These are phyloP conservation scores for Rallus limicola DNA, from an alignment of 2,113 vertebrate genomes.

Conservation along the genomic window DNA sequence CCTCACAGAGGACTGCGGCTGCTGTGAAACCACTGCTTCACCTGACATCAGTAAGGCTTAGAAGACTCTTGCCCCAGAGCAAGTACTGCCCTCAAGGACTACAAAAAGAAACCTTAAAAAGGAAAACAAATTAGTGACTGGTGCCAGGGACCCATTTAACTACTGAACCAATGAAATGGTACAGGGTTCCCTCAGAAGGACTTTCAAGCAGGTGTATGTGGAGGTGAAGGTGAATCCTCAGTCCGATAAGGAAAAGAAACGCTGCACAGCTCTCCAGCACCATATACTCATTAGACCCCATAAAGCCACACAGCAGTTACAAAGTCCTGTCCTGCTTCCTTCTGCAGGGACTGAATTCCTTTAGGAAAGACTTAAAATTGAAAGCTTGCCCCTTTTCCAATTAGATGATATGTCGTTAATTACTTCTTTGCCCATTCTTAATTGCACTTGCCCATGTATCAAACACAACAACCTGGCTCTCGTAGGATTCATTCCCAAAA, in stretches of 20 bases:
- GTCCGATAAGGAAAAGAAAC: not conserved
- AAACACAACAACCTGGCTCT: not conserved
- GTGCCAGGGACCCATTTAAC: not conserved
- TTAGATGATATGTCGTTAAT: not conserved
- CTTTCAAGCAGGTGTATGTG: not conserved
- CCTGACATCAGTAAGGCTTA: not conserved
- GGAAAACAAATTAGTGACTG: not conserved
- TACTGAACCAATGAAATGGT: not conserved
- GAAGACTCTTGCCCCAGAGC: not conserved
- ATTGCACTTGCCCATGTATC: not conserved
- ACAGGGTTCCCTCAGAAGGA: not conserved
- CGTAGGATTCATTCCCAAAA: not conserved
- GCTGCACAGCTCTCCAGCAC: not conserved
- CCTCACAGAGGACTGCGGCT: not conserved
- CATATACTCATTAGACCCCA: fast-evolving
- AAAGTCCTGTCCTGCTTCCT: not conserved
- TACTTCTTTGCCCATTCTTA: fast-evolving
- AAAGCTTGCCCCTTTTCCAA: not conserved
- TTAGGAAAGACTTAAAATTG: not conserved
- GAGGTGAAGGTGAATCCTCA: not conserved
- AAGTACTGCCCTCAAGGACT: not conserved
- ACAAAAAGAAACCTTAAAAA: not conserved
- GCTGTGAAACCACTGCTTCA: not conserved
- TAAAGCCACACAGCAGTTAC: not conserved
- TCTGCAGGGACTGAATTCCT: not conserved